Conservation (phyloP, 2,113 vertebrate species). For the human region DNA sequence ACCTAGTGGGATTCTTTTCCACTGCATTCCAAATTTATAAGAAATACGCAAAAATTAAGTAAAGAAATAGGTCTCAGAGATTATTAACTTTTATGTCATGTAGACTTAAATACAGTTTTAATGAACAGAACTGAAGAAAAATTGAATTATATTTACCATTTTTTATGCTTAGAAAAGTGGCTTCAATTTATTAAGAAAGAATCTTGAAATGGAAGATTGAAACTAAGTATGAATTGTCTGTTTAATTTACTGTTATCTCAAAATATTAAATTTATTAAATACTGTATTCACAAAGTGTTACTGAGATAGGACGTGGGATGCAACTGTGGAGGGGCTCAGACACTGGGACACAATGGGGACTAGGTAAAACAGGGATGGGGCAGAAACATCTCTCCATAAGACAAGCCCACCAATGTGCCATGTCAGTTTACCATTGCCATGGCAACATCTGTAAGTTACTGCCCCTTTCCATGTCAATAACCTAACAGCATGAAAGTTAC, state of each 20-base stretch:
- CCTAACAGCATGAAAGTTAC: too few relatives aligned
- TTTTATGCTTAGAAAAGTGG: slow-evolving; percentile 5
- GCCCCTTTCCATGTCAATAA: too few relatives aligned
- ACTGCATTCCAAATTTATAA: neutral
- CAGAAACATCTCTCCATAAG: too few relatives aligned
- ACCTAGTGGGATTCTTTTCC: neutral
- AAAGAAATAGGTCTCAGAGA: neutral
- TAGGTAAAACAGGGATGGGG: too few relatives aligned
- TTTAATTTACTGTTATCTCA: neutral
- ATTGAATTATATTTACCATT: neutral
- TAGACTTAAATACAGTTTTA: neutral
- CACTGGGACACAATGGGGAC: too few relatives aligned
- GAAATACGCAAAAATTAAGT: slow-evolving; percentile 21
- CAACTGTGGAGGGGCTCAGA: too few relatives aligned
- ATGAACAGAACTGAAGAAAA: neutral
- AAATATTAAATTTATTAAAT: neutral
- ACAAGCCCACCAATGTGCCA: too few relatives aligned
- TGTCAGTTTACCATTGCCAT: too few relatives aligned
- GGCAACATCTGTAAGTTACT: too few relatives aligned
- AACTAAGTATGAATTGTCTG: neutral
- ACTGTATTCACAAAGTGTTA: neutral
- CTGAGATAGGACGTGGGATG: too few relatives aligned
- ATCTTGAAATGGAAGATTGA: slow-evolving; percentile 5
- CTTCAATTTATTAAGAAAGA: neutral
- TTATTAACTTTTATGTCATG: neutral